Evolutionary conservation across 2,113 vertebrate species (phyloP).

Genomic region (Barnardius zonarius): DNA sequence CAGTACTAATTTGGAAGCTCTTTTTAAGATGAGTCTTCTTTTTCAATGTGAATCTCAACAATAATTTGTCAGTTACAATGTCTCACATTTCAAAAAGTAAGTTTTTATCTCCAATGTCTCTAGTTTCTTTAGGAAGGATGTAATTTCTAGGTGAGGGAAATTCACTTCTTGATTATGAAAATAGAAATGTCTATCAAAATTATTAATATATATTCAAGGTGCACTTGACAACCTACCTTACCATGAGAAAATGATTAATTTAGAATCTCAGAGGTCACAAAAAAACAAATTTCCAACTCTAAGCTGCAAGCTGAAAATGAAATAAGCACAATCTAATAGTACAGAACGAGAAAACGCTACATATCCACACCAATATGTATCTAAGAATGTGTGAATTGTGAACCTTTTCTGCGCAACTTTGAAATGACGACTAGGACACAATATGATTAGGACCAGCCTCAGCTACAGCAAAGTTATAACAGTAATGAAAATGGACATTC

Average conservation of each 20-base stretch:
- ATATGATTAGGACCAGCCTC: neutral
- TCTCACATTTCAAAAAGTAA: neutral
- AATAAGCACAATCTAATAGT: neutral
- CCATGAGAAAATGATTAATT: neutral
- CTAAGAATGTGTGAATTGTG: neutral
- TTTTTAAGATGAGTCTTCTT: neutral
- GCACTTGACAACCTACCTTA: neutral
- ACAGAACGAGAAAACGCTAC: neutral
- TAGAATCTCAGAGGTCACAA: constrained; percentile 11
- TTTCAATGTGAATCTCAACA: neutral
- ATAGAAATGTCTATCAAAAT: neutral
- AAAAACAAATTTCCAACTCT: neutral
- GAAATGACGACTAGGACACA: neutral
- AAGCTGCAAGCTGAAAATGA: neutral
- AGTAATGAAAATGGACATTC: neutral
- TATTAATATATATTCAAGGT: constrained; percentile 7
- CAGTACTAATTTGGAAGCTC: neutral
- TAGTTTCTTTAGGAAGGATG: neutral
- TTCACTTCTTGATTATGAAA: constrained; percentile 14
- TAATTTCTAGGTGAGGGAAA: neutral
- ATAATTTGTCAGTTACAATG: neutral
- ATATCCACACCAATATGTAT: neutral
- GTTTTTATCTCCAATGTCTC: neutral
- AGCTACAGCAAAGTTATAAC: neutral
- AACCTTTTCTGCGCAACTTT: neutral